Base-by-base conservation (phyloP, 1,140 invertebrate species). In the Heliconius hewitsoni region DNA sequence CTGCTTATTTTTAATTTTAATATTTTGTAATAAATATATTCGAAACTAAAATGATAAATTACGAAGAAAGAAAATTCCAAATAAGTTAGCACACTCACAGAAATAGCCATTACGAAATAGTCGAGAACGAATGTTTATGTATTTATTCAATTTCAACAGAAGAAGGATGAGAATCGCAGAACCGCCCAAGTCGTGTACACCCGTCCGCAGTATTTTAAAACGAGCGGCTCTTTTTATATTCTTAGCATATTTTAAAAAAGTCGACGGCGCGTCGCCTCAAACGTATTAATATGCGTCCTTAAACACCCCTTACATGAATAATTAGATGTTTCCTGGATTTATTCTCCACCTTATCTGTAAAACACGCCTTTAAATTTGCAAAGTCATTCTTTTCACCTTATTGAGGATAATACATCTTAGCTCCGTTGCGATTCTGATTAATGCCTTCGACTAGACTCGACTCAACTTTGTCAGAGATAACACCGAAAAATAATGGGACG, bases 371-470 rank as follows among this genome's bases (percentile, higher is more conserved):
- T 88, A 93, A 94, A 93, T 91, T 92, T 88, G 91, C 91, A 89
- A 93, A 94, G 81, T 94, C 93, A 94, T 94, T 94, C 91, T 92
- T 93, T 90, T 82, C 85, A 84, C 91, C 88, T 93, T 94, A 93
- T 94, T 92, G 90, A 85, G 92, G 90, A 93, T 94, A 93, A 93
- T 94, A 93, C 87, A 85, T 94, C 91, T 92, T 85, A 85, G 87
- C 89, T 88, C 74, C 87, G 88, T 85, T 90, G 89, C 88, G 87
- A 91, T 90, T 91, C 93, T 94, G 92, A 94, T 94, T 94, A 94
- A 94, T 94, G 93, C 87, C 85, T 87, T 89, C 82, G 87, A 90
- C 89, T 90, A 84, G 85, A 92, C 85, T 89, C 88, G 83, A 79
- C 83, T 86, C 84, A 92, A 93, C 91, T 93, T 93, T 93, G 90